Evolutionary conservation across 2,113 vertebrate species (phyloP).

Genomic region (Gambusia affinis): DNA sequence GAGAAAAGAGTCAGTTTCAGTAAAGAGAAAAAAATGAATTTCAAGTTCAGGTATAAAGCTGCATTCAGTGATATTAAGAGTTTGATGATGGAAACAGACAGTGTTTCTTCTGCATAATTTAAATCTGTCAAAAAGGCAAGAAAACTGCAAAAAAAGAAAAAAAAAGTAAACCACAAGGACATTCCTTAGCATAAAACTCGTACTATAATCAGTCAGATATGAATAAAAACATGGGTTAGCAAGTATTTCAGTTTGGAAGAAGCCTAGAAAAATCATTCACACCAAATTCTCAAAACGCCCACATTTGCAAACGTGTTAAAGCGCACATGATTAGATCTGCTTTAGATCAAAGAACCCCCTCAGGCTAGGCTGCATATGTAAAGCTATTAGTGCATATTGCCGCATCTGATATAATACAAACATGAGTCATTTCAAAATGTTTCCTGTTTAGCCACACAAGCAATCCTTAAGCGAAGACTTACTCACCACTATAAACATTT

Average conservation of each 20-base stretch:
- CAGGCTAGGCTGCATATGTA: slow-evolving; percentile 16
- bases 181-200: neutral
- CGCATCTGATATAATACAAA: slow-evolving; percentile 52
- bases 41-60: slow-evolving; percentile 22
- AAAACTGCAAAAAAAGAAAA: neutral
- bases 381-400: slow-evolving; percentile 30
- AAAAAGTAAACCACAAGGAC: neutral
- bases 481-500: slow-evolving; percentile 74
- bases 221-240: neutral
- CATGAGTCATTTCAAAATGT: slow-evolving; percentile 58
- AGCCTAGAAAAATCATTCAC: neutral
- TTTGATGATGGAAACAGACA: neutral
- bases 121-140: neutral
- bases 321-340: neutral
- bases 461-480: slow-evolving; percentile 50
- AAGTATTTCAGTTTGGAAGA: neutral
- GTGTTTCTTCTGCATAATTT: neutral
- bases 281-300: neutral
- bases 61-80: slow-evolving; percentile 30
- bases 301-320: neutral
- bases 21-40: slow-evolving; percentile 19
- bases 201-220: neutral
- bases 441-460: slow-evolving; percentile 39
- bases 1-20: slow-evolving; percentile 62
- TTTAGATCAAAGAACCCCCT: neutral